phyloP scores from a whole-genome alignment of 2,888 invertebrate genomes.

The Calameuta pallipes region DNA sequence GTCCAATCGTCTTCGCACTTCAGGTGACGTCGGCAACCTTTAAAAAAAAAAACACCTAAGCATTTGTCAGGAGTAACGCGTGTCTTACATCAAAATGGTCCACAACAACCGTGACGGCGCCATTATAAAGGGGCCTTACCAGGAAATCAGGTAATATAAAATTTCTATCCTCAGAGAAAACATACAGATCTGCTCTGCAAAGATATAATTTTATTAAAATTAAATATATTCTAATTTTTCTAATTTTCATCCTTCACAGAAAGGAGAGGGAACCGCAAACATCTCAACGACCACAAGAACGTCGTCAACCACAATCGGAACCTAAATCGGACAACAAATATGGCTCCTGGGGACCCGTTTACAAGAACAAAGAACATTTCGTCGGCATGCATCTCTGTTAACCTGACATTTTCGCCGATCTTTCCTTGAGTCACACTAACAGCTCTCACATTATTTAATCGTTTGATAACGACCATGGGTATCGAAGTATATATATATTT shows the following conservation, averaged over 20 bases:
- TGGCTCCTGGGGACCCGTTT: conserved; percentile 79
- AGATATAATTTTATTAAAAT: conserved; percentile 6
- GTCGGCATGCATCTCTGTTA: conserved; percentile 77
- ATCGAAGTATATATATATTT: neutral
- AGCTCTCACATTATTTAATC: neutral
- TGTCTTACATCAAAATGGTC: conserved; percentile 45
- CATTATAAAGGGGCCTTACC: conserved; percentile 48
- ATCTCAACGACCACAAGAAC: conserved; percentile 59
- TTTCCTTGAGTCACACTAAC: neutral
- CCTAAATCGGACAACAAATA: conserved; percentile 59
- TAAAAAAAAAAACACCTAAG: neutral
- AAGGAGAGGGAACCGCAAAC: conserved; percentile 57
- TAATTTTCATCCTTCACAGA: conserved; percentile 38
- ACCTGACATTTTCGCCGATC: conserved; percentile 30
- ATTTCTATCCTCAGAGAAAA: neutral
- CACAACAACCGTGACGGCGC: conserved; percentile 40
- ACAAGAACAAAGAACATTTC: conserved; percentile 80
- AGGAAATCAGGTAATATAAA: conserved; percentile 45
- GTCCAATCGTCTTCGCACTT: conserved; percentile 18
- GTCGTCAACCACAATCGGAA: conserved; percentile 53
- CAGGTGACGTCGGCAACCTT: neutral
- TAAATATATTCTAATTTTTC: conserved; percentile 3
- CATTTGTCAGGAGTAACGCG: neutral
- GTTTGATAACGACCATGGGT: neutral
- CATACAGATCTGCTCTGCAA: neutral